phyloP scores from a whole-genome alignment of 2,113 vertebrate species.

The Sturnira hondurensis region DNA sequence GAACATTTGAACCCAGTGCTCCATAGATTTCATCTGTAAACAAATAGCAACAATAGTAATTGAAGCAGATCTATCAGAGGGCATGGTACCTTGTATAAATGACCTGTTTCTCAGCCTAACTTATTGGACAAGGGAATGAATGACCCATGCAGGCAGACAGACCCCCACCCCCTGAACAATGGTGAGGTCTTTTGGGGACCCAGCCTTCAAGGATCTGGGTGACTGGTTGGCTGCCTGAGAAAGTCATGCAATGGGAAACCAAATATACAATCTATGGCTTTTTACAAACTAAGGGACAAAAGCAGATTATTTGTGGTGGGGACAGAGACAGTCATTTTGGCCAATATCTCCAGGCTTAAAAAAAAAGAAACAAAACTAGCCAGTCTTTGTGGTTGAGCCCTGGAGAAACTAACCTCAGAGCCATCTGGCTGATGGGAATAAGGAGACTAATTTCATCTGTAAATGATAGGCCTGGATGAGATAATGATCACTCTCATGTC shows the following conservation, averaged over 20 bases:
- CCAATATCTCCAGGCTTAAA: not conserved
- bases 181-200: not conserved
- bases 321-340: slow-evolving; percentile 66
- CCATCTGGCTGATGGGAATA: slow-evolving; percentile 51
- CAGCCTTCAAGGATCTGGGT: not conserved
- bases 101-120: not conserved
- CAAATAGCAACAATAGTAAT: not conserved
- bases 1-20: not conserved
- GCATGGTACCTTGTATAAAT: not conserved
- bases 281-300: slow-evolving; percentile 6
- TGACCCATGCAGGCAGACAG: not conserved
- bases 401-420: slow-evolving; percentile 51
- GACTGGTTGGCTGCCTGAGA: not conserved
- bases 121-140: not conserved
- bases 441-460: slow-evolving; percentile 58
- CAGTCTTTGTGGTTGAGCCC: slow-evolving; percentile 29
- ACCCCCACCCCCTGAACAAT: too few species aligned
- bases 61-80: rapidly evolving
- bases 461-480: slow-evolving; percentile 64
- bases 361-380: not conserved
- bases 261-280: not conserved
- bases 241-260: not conserved
- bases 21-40: not conserved
- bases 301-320: slow-evolving; percentile 63
- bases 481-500: slow-evolving; percentile 53